A percentile compares a stretch with the other conserved stretches of the same genome.
phyloP scores from a whole-genome alignment of 2,888 invertebrate species.

The Rhagonycha fulva region DNA sequence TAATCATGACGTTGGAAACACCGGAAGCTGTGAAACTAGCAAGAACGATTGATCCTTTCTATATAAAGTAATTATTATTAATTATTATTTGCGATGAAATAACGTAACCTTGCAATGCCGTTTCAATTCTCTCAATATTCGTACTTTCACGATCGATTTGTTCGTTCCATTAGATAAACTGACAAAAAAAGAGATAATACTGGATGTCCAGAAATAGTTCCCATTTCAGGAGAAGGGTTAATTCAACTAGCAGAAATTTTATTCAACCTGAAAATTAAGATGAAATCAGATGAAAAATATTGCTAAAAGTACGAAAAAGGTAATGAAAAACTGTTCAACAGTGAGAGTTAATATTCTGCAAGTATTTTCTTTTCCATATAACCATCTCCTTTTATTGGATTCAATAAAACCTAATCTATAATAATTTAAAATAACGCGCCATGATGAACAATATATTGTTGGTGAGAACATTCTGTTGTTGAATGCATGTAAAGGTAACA shows the following conservation, averaged over 20 bases:
- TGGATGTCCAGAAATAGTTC: not conserved
- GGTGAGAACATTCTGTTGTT: not conserved
- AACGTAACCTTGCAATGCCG: not conserved
- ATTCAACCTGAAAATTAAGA: too few species aligned
- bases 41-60: not conserved
- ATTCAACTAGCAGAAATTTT: not conserved
- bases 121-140: not conserved
- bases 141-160: not conserved
- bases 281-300: too few species aligned
- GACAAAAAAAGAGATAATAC: not conserved
- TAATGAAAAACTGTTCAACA: too few species aligned
- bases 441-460: not conserved
- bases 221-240: not conserved
- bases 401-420: not conserved
- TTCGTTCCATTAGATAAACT: not conserved
- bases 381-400: not conserved
- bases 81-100: not conserved
- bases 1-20: not conserved
- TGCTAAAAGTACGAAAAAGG: too few species aligned
- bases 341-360: too few species aligned
- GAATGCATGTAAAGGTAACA: constrained; percentile 5
- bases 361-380: not conserved
- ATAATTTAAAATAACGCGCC: not conserved
- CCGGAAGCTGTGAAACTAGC: not conserved
- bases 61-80: not conserved